phyloP scores from a whole-genome alignment of 2,797 vertebrate species.

The Gambelia wislizenii region DNA sequence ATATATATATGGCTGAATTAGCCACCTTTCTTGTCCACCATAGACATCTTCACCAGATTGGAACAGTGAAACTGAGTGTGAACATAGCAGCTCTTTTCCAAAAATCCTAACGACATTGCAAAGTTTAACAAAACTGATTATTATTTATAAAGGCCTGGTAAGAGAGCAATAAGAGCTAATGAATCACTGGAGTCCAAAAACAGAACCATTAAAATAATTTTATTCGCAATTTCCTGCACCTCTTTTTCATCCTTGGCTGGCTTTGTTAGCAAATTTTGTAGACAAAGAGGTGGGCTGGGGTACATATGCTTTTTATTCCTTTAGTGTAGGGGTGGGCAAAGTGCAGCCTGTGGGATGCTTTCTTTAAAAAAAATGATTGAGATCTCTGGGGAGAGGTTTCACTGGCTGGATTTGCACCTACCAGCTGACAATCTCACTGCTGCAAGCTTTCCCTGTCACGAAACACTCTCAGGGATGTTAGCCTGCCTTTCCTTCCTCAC shows the following conservation, averaged over 20 bases:
- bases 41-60: background rate
- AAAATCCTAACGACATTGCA: background rate
- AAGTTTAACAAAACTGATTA: background rate
- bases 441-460: too few relatives aligned
- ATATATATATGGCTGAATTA: background rate
- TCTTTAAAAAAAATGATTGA: too few relatives aligned
- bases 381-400: too few relatives aligned
- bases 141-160: background rate
- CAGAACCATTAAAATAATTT: background rate
- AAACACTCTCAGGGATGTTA: too few relatives aligned
- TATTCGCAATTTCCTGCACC: background rate
- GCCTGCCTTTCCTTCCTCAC: too few relatives aligned
- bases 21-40: background rate
- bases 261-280: too few relatives aligned
- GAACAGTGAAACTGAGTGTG: background rate
- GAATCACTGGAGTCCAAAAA: background rate
- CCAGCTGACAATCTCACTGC: too few relatives aligned
- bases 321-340: too few relatives aligned
- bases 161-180: background rate
- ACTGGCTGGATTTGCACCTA: too few relatives aligned
- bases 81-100: background rate
- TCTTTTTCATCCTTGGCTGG: background rate
- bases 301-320: too few relatives aligned
- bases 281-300: background rate
- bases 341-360: too few relatives aligned